A percentile compares a stretch with the other conserved stretches of the same genome.
Evolutionary conservation across 2,113 vertebrate genomes (phyloP).

Genomic region (Ciconia boyciana): DNA sequence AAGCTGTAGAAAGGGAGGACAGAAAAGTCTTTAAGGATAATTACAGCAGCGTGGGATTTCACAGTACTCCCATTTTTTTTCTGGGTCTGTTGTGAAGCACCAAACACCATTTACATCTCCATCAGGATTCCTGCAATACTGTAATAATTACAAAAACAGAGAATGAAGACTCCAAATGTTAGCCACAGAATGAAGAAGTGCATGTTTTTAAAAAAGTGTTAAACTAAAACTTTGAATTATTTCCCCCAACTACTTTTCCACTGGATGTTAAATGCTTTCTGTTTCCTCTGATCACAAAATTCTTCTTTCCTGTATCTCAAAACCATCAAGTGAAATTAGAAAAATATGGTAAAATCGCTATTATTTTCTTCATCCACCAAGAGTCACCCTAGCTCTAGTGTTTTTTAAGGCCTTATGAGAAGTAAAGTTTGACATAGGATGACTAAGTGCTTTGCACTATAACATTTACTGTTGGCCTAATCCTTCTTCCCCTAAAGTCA

Average conservation of each 20-base stretch:
- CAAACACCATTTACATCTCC: slow-evolving; percentile 85
- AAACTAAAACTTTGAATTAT: not conserved
- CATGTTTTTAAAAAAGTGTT: not conserved
- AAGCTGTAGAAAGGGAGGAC: not conserved
- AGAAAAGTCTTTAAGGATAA: slow-evolving; percentile 19
- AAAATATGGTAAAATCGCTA: not conserved
- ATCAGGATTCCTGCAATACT: slow-evolving; percentile 94
- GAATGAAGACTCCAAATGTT: not conserved
- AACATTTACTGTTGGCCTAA: not conserved
- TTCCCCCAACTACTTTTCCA: not conserved
- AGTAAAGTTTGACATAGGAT: not conserved
- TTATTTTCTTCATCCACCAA: not conserved
- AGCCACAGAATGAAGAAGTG: not conserved
- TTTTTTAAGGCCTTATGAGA: not conserved
- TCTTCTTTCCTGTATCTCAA: not conserved
- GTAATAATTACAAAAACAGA: slow-evolving; percentile 27
- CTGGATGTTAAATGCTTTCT: not conserved
- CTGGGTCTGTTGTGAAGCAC: slow-evolving; percentile 87
- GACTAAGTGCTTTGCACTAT: not conserved
- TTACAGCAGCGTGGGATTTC: slow-evolving; percentile 84
- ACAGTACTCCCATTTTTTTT: slow-evolving; percentile 88
- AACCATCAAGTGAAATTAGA: not conserved
- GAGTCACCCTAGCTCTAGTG: not conserved
- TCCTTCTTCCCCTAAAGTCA: not conserved
- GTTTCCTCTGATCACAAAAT: not conserved